Evolutionary conservation across 2,797 vertebrate genomes (phyloP), one percentile per base, ranked within the genome.

Genomic region (Discoglossus pictus): DNA sequence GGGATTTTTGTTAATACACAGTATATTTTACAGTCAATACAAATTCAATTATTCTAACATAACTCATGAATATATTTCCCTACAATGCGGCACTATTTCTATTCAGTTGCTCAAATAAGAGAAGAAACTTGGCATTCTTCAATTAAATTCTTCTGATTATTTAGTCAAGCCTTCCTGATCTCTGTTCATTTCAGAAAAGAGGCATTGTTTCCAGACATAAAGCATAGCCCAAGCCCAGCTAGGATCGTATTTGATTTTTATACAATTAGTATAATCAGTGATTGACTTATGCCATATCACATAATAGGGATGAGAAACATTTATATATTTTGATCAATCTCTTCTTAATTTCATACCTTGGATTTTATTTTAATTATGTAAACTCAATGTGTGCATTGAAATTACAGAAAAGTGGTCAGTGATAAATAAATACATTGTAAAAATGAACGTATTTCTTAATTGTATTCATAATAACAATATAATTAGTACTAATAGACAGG

Each of bases 111-210:
- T 51, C 15, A 39, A 61, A 44, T 34, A 54, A 34, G 35, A 27
- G 50, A 64, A 53, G 27, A n/a, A 17, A 31, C 23, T 40, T 34
- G 39, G 23, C 61, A 54, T 43, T 20, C 25, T 64, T 64, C 76
- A 82, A 81, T 80, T 85, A 81, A 79, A 74, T 74, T 68, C 74
- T 80, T 61, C 55, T 76, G 82, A 81, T 85, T 80, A 78, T 65
- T 70, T 73, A 79, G 69, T 24, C 75, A 34, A 76, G 70, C 73
- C 67, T 72, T 65, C 74, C 69, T 80, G 82, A 81, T 80, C 76
- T 70, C 68, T 78, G 74, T 3, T 80, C 79, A 80, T 76, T 78
- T 73, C 78, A 80, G 64, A 77, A 83, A 65, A 79, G 74, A 79
- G 69, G 52, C 79, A 75, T 78, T 67, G 68, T 80, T 72, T 67